Base-by-base conservation (phyloP, 2,113 vertebrate species). In the Tragelaphus imberbis region DNA sequence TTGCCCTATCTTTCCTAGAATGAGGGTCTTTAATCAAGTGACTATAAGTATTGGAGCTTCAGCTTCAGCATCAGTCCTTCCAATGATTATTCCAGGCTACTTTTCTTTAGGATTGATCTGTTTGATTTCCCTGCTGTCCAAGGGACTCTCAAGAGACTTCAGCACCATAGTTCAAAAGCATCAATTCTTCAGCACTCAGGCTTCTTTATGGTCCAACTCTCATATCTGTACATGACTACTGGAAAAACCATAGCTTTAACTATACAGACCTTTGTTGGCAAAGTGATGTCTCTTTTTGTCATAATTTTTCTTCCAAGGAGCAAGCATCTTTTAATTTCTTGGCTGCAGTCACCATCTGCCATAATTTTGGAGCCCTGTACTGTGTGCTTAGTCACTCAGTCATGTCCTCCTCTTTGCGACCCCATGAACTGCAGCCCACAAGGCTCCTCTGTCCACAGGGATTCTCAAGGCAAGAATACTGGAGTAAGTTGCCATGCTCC, bases 131-230 rank as follows among this genome's bases (percentile, higher is more conserved):
- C n/a, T 68, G 33, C 4, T 2, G 3, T 68, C 33, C 33, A 68
- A n/a, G 33, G 33, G 63, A n/a, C 63, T n/a, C 63, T 19, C 63
- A n/a, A 68, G 7, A 68, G 63, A n/a, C 33, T n/a, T 68, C 16
- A 68, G 63, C 33, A 68, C 7, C 8, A 0, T 68, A 9, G 0
- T n/a, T n/a, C 0, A 1, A 68, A 68, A 68, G 63, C 16, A 68
- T 68, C 33, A 68, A 0, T 68, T 68, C 63, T 68, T 68, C 3
- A 68, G 33, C 63, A 68, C 16, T 68, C 63, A n/a, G 33, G 7
- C 16, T 68, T 68, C 33, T 68, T 68, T 68, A 68, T n/a, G 16
- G 63, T n/a, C 63, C 16, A 68, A 68, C 33, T 68, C 33, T 68
- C 63, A n/a, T 68, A n/a, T 68, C 63, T 68, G 3, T n/a, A n/a